phyloP scores from a whole-genome alignment of 35 echinoderm and acorn worm genomes.

The Strongylocentrotus purpuratus region DNA sequence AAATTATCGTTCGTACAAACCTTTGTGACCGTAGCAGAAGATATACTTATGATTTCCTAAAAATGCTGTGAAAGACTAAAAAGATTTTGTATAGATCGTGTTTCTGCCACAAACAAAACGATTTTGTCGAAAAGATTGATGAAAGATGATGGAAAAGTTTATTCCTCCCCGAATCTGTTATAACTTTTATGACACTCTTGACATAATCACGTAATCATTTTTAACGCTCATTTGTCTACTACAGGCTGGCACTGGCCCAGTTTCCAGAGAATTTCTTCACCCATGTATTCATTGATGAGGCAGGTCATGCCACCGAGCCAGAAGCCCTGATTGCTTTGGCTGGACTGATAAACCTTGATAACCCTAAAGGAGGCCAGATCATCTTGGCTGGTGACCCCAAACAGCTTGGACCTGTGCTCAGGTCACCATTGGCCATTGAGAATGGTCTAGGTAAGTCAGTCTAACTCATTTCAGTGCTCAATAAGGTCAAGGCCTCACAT shows the following conservation, averaged over 20 bases:
- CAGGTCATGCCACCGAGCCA: slow-evolving; percentile 91
- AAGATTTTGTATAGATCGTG: too few species aligned
- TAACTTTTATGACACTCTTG: too few species aligned
- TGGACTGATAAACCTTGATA: slow-evolving; percentile 64
- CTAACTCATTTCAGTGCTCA: not conserved
- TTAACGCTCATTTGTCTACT: not conserved
- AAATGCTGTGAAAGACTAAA: too few species aligned
- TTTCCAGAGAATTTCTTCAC: slow-evolving; percentile 76
- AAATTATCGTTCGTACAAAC: too few species aligned
- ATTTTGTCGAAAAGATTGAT: too few species aligned
- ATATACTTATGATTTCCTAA: too few species aligned
- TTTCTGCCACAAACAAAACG: too few species aligned
- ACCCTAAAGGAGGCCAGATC: slow-evolving; percentile 69
- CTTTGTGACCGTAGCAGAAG: too few species aligned
- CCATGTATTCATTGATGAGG: slow-evolving; percentile 92
- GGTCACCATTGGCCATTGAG: slow-evolving; percentile 73
- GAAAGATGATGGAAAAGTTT: too few species aligned
- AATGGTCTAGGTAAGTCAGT: slow-evolving; percentile 76
- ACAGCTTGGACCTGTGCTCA: slow-evolving; percentile 84
- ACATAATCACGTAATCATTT: too few species aligned
- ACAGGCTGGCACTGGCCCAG: slow-evolving; percentile 66
- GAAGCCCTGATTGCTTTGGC: slow-evolving; percentile 77
- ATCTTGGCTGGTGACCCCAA: slow-evolving; percentile 89
- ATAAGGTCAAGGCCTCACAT: too few species aligned
- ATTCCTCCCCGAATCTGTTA: too few species aligned